phyloP scores from a whole-genome alignment of 2,113 vertebrate species.

The Andinoacara biseriatus region DNA sequence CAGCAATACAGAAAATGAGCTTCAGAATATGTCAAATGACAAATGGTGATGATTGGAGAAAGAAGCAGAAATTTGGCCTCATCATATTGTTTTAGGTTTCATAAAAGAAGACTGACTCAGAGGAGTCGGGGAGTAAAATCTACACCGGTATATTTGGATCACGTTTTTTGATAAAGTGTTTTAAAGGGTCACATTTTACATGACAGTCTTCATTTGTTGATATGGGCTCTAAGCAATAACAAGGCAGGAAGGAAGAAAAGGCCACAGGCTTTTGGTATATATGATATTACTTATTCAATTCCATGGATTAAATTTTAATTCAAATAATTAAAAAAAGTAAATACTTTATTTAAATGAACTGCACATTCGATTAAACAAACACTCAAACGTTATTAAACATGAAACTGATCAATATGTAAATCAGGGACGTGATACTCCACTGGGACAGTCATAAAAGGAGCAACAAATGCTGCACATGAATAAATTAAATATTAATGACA shows the following conservation, averaged over 20 bases:
- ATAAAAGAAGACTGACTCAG: neutral
- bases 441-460: neutral
- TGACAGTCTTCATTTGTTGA: rapidly evolving
- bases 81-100: neutral
- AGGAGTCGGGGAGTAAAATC: neutral
- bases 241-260: neutral
- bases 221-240: neutral
- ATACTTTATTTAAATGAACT: too few relatives aligned
- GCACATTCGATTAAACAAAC: too few relatives aligned
- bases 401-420: too few relatives aligned
- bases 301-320: neutral
- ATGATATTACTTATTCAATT: neutral
- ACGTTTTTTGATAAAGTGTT: too few relatives aligned
- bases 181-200: too few relatives aligned
- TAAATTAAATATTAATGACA: neutral
- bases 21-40: neutral
- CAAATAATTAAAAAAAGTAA: too few relatives aligned
- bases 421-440: too few relatives aligned
- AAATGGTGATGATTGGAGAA: neutral
- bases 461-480: neutral
- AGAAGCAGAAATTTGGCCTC: neutral
- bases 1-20: too few relatives aligned
- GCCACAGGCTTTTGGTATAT: neutral
- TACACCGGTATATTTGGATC: too few relatives aligned
- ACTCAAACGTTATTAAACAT: too few relatives aligned